A percentile compares a stretch with the other conserved stretches of the same genome.
These are phyloP conservation scores for Caenorhabditis sp. DNA, from an alignment of 2,888 invertebrate genomes.

Conservation along the genomic window DNA sequence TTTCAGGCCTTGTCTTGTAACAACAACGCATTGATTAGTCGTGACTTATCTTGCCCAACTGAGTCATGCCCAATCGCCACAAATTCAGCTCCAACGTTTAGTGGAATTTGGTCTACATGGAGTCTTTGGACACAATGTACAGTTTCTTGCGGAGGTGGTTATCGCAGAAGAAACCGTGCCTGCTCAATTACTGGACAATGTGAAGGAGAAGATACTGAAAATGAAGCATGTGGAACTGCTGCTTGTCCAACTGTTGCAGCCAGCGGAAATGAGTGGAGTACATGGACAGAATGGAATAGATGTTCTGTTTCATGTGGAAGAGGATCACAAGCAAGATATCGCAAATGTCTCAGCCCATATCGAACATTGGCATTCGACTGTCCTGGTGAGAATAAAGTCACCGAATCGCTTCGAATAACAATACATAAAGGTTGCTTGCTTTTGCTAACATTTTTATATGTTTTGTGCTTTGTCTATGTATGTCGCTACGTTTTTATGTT, in stretches of 20 bases:
- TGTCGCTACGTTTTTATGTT: conserved; percentile 9
- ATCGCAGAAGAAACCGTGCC: conserved; percentile 48
- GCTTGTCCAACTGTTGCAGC: conserved; percentile 52
- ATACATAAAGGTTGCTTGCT: conserved; percentile 42
- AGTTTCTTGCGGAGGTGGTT: conserved; percentile 65
- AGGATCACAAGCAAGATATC: conserved; percentile 66
- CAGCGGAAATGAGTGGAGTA: conserved; percentile 57
- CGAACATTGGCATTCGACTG: conserved; percentile 67
- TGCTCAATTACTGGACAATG: conserved; percentile 63
- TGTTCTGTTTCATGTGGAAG: conserved; percentile 68
- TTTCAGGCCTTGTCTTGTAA: conserved; percentile 64
- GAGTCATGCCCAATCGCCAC: conserved; percentile 47
- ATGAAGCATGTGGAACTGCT: conserved; percentile 53
- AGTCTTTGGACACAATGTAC: conserved; percentile 63
- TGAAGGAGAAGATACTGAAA: conserved; percentile 59
- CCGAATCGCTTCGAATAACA: conserved; percentile 46
- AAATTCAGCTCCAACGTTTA: conserved; percentile 22
- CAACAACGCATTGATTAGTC: conserved; percentile 57
- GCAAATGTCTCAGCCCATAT: conserved; percentile 65
- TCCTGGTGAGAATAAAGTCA: conserved; percentile 57
- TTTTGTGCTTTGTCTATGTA: conserved; percentile 4
- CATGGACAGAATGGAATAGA: conserved; percentile 63
- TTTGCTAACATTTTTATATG: neutral
- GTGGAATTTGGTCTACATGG: conserved; percentile 62
- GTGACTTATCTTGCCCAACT: conserved; percentile 63